Base-by-base conservation (phyloP, 2,888 invertebrate genomes). In the Rhorus exstirpatorius region DNA sequence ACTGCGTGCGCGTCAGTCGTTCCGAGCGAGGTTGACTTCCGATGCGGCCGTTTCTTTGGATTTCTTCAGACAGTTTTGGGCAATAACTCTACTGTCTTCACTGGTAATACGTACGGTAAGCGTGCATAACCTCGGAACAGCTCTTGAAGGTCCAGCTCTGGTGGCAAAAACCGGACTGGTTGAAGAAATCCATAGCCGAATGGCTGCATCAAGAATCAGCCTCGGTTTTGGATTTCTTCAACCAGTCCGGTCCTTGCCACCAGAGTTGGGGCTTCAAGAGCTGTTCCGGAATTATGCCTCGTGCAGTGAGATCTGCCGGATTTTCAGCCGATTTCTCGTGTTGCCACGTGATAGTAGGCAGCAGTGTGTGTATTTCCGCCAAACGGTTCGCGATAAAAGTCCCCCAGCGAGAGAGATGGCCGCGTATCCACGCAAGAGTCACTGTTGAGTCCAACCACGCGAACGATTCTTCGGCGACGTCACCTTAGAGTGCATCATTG, bases 381-480 rank as follows among this genome's bases (percentile, higher is more conserved):
- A 67, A 19, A 12, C 67, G 67, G 10, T 67, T 67, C 51, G 49
- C 35, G 19, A 67, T 31, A 12, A 67, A 67, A 3, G 67, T 19
- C n/a, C 31, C 51, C 51, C 67, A 51, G 6, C 51, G 67, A n/a
- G 67, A 49, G 3, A 19, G 49, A 10, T 67, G 49, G 7, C 49
- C 31, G 1, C 67, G 31, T 35, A 67, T 12, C 67, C 67, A 51
- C 4, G 49, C 49, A 8, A 67, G 51, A 1, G 49, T 67, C 3
- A 49, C 49, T n/a, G 31, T 31, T 12, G 67, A 49, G 10, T 67
- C 51, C 3, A 49, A 67, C 67, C 51, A 67, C 31, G 51, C 49
- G 12, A 49, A 35, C 17, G 12, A n/a, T 31, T 67, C 35, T 0
- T 49, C 19, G 7, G 17, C 10, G 10, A 67, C 0, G 7, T 65